Evolutionary conservation across 2,888 invertebrate genomes (phyloP).

Genomic region (Physocephala rufipes): DNA sequence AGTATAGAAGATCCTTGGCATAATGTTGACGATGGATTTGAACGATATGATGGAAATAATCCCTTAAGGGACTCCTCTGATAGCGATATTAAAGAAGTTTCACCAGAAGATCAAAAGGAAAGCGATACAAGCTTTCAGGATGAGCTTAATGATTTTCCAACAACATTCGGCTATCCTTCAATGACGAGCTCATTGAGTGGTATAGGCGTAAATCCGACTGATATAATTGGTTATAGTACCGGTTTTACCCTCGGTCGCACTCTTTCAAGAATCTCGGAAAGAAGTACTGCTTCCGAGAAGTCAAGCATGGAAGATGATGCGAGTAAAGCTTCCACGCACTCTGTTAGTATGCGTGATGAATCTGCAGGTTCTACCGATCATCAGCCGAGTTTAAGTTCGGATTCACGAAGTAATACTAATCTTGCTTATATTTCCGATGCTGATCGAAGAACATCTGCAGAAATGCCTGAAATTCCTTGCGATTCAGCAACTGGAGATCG

Average conservation of each 20-base stretch:
- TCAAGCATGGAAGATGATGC: constrained; percentile 87
- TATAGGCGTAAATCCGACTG: constrained; percentile 70
- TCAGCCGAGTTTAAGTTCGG: constrained; percentile 85
- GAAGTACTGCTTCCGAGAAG: constrained; percentile 88
- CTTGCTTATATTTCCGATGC: constrained; percentile 81
- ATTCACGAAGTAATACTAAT: constrained; percentile 80
- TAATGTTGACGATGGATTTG: constrained; percentile 74
- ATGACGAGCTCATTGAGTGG: constrained; percentile 68
- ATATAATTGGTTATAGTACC: constrained; percentile 77
- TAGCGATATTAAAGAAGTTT: constrained; percentile 66
- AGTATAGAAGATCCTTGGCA: constrained; percentile 86
- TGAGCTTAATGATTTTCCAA: constrained; percentile 79
- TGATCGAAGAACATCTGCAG: constrained; percentile 82
- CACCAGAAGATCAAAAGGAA: constrained; percentile 69
- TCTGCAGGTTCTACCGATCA: constrained; percentile 85
- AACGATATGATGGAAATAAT: constrained; percentile 67
- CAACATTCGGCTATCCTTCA: constrained; percentile 77
- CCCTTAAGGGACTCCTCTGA: constrained; percentile 61
- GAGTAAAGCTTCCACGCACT: constrained; percentile 84
- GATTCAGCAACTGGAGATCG: constrained; percentile 71
- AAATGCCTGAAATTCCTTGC: constrained; percentile 85
- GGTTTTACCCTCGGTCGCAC: constrained; percentile 81
- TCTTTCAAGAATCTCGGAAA: constrained; percentile 85
- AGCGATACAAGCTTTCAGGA: constrained; percentile 76
- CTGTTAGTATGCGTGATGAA: constrained; percentile 85